These are phyloP conservation scores for Villa cingulata DNA, from an alignment of 2,888 invertebrate species.

Conservation along the genomic window DNA sequence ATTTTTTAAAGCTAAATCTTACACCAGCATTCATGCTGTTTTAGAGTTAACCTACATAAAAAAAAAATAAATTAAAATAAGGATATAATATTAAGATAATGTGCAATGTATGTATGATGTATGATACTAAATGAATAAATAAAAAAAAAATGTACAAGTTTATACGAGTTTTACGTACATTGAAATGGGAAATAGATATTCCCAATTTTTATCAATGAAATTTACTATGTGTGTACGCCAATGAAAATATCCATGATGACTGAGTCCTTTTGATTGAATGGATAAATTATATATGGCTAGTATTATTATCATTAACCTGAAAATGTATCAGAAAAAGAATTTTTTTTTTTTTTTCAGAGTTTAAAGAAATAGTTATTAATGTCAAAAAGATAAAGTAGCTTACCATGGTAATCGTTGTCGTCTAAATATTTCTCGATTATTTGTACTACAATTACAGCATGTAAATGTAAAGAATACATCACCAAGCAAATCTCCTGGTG, in stretches of 20 bases:
- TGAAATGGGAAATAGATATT: constrained; percentile 50
- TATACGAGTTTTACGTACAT: constrained; percentile 45
- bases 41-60: too few relatives aligned
- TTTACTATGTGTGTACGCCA: constrained; percentile 72
- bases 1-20: too few relatives aligned
- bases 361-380: too few relatives aligned
- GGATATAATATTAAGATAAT: too few relatives aligned
- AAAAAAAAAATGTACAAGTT: too few relatives aligned
- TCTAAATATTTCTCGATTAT: constrained; percentile 42
- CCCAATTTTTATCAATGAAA: constrained; percentile 71
- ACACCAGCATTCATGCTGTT: too few relatives aligned
- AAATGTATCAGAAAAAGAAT: constrained; percentile 14
- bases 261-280: constrained; percentile 55
- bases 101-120: too few relatives aligned
- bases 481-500: constrained; percentile 56
- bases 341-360: too few relatives aligned
- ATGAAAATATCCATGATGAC: constrained; percentile 70
- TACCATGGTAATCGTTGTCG: constrained; percentile 60
- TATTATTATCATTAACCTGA: constrained; percentile 58
- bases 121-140: too few relatives aligned
- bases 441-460: constrained; percentile 50
- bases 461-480: constrained; percentile 63
- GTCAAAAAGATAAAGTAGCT: constrained; percentile 15
- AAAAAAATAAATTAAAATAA: too few relatives aligned
- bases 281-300: constrained; percentile 65